Evolutionary conservation across 2,113 vertebrate genomes (phyloP).

Genomic region (Marcusenius ussheri): DNA sequence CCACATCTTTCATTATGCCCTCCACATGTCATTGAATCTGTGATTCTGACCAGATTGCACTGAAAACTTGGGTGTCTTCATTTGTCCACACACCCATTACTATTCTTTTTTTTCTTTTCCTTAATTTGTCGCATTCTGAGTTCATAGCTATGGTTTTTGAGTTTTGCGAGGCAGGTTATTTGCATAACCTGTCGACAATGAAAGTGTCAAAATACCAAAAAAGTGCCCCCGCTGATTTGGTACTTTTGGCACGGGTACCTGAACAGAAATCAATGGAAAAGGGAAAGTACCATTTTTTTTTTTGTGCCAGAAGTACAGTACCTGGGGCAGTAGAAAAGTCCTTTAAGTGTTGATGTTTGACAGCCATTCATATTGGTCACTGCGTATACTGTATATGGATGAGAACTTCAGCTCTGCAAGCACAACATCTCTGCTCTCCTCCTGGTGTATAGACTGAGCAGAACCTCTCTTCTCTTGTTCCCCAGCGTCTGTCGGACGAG

Average conservation of each 20-base stretch:
- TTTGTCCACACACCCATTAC: neutral
- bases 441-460: neutral
- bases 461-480: neutral
- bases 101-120: neutral
- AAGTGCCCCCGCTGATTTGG: neutral
- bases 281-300: too few relatives aligned
- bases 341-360: neutral
- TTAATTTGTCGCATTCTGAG: neutral
- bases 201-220: neutral
- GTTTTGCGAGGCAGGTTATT: neutral
- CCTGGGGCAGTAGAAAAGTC: neutral
- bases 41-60: neutral
- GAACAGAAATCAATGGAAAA: too few relatives aligned
- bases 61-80: neutral
- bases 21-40: neutral
- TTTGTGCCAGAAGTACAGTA: neutral
- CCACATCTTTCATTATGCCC: neutral
- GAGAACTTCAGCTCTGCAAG: neutral
- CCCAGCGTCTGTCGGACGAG: slow-evolving; percentile 74
- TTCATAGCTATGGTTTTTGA: neutral
- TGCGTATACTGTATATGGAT: neutral
- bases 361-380: neutral
- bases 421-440: neutral
- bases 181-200: neutral
- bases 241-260: neutral